phyloP scores from a whole-genome alignment of 1,140 invertebrate genomes.

The Drosophila sproati region DNA sequence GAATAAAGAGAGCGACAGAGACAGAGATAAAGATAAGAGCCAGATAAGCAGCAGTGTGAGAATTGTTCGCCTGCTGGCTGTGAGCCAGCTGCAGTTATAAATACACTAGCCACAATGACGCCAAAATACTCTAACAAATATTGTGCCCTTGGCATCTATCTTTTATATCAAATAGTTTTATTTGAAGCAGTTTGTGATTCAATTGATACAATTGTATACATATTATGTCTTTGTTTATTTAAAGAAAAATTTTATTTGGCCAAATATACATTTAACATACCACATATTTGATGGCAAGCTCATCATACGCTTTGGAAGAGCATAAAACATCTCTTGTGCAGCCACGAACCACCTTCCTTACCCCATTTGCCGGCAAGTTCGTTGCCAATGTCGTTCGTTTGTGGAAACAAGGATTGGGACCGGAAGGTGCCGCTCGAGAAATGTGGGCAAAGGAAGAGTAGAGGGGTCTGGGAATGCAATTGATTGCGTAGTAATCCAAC shows the following conservation, averaged over 20 bases:
- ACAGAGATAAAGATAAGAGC: background rate
- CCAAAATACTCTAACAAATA: constrained; percentile 11
- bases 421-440: background rate
- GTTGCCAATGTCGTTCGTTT: constrained; percentile 76
- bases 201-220: too few species aligned
- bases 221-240: too few species aligned
- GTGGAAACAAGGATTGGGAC: background rate
- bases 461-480: background rate
- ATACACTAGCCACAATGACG: background rate
- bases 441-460: background rate
- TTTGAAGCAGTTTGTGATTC: too few species aligned
- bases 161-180: too few species aligned
- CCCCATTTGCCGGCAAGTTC: constrained; percentile 53
- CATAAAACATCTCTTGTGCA: constrained; percentile 3
- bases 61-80: constrained; percentile 41
- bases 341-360: background rate
- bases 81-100: constrained; percentile 60
- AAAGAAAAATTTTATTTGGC: too few species aligned
- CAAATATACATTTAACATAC: background rate
- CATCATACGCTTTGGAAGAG: constrained; percentile 4
- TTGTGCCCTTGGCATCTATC: background rate
- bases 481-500: constrained; percentile 33
- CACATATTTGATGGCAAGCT: background rate
- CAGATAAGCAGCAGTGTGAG: constrained; percentile 24
- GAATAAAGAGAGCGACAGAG: constrained; percentile 5